Base-by-base conservation (phyloP, 2,888 invertebrate species). In the Drosophila fungiperda region DNA sequence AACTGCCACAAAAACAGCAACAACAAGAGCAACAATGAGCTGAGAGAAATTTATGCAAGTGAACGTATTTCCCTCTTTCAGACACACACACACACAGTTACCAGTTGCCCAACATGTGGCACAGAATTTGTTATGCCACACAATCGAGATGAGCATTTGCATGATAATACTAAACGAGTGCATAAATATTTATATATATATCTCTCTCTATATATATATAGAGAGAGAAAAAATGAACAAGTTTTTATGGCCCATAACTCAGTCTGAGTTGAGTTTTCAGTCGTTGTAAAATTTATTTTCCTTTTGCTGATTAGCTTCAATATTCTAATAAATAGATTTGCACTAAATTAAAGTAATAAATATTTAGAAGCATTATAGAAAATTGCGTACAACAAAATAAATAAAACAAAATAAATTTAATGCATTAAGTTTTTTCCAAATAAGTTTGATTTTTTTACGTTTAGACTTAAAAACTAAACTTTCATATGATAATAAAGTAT, bases 1-100 rank as follows among this genome's bases (percentile, higher is more conserved):
- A 90, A 83, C 81, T 76, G 74, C 76, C 63, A 9, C 68, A 63
- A 40, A 52, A 49, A 54, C 65, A 64, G 50, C 75, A 58, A 36
- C 50, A 61, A 50, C 59, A 65, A 61, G 57, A 61, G 40, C 73
- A 62, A 57, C 62, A 80, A 62, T 40, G 62, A 45, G 65, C 52
- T 29, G 55, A 66, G 78, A 69, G 78, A 87, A 72, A 83, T 79
- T 77, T 83, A 86, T 86, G 84, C 84, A 83, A 84, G 83, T 68
- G 73, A 85, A 83, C 76, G 86, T 55, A 72, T 68, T 78, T 76
- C 63, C 73, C 76, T 70, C 69, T 68, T 84, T 76, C 55, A 55
- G 2, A 55, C 5, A 38, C 3, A 20, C 29, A 36, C 15, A 11
- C 36, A 36, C 36, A 17, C 15, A 49, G 26, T 52, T 26, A 32